A percentile compares a stretch with the other conserved stretches of the same genome.
These are phyloP conservation scores for Cuniculus paca DNA, from an alignment of 2,797 vertebrate genomes.

Conservation along the genomic window DNA sequence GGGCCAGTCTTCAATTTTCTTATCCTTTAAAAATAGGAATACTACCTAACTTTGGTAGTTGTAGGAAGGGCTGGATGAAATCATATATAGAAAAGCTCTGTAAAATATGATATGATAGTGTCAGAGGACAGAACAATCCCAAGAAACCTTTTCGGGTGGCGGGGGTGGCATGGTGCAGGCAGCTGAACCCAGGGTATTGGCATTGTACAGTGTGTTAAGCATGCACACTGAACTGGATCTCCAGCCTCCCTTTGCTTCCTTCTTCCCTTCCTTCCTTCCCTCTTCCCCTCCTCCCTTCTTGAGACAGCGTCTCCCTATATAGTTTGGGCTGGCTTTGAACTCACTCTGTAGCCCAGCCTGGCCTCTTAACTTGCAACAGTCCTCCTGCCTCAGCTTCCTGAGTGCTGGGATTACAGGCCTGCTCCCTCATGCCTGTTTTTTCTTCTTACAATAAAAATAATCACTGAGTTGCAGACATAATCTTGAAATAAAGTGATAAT, in stretches of 20 bases:
- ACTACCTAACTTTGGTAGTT: neutral
- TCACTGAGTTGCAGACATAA: neutral
- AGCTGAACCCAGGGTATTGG: neutral
- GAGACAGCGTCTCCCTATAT: neutral
- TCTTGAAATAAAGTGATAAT: neutral
- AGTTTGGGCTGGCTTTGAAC: neutral
- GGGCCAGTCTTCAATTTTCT: neutral
- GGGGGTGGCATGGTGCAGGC: neutral
- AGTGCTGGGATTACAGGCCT: neutral
- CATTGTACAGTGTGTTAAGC: neutral
- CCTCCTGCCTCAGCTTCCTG: neutral
- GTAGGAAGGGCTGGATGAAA: neutral
- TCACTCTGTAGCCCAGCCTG: neutral
- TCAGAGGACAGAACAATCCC: constrained; percentile 15
- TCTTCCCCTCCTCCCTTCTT: too few species aligned
- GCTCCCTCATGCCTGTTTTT: neutral
- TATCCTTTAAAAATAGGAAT: constrained; percentile 31
- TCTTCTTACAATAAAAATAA: neutral
- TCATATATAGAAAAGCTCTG: neutral
- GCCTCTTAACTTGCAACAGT: neutral
- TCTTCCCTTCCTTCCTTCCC: too few species aligned
- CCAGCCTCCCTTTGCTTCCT: neutral
- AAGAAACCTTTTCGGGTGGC: neutral
- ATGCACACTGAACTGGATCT: neutral
- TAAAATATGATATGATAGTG: neutral